Evolutionary conservation across 2,888 invertebrate genomes (phyloP), one percentile per base, ranked within the genome.

Genomic region (Agonopterix alstromeriana): DNA sequence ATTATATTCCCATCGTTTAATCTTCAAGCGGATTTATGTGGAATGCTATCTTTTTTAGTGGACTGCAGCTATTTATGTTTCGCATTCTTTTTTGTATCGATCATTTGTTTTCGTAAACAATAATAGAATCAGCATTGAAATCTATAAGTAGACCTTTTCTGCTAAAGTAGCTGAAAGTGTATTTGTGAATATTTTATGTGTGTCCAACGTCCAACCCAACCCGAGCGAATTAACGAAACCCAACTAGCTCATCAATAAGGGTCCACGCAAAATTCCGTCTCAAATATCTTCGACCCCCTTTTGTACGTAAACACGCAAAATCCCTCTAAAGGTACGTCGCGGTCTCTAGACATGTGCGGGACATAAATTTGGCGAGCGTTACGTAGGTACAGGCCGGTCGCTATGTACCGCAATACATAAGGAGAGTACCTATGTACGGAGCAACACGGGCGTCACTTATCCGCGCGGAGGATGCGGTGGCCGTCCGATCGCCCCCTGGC

Each of bases 371-470:
- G 87, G 87, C 80, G 80, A 83, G 77, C 80, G 84, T 81, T 84
- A 82, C 85, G 81, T 84, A 84, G 83, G 80, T 83, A 82, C 47
- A 51, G 52, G 79, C 82, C 78, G 82, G 82, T 70, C 75, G 79
- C 79, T 85, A 85, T 84, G 76, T 86, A 68, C 42, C 42, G 42
- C 62, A 65, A 70, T 86, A 87, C 75, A 87, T 86, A 87, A 82
- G 84, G 78, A 68, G 74, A 68, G 74, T 78, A 82, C 77, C 72
- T 79, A 81, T 77, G 77, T 80, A 74, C 78, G 73, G 70, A 82
- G 85, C 80, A 82, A 87, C 87, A 84, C 87, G 85, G 85, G 87
- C 87, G 87, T 87, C 87, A 87, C 88, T 88, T 88, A 87, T 82
- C 85, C 86, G 82, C 85, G 83, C 82, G 78, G 85, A 86, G 86